Base-by-base conservation (phyloP, 2,888 invertebrate genomes). In the Holacanthella duospinosa region DNA sequence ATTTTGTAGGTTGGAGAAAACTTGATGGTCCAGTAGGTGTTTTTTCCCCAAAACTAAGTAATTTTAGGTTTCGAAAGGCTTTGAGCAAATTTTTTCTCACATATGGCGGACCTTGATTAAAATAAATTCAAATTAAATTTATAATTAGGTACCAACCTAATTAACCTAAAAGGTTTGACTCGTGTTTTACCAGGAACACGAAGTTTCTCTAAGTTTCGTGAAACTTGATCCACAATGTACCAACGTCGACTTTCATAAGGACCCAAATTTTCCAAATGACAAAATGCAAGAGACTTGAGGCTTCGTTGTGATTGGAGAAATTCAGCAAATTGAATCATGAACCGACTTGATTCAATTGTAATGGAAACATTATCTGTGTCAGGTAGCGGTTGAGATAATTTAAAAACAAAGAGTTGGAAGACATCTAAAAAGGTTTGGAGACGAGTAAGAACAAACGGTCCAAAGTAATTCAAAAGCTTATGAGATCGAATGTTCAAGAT, bases 101-200 rank as follows among this genome's bases (percentile, higher is more conserved):
- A 29, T 64, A 68, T 16, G 59, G 60, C 4, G 48, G 16, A 48
- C 48, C 48, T 48, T 9, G 16, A 36, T 36, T 6, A 16, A 36
- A 36, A 9, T 36, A 21, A 9, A 48, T 16, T 21, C 48, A 48
- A 48, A 48, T 21, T 9, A 36, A 36, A 36, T 36, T 6, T 9
- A 16, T 36, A 36, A 36, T 9, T 36, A 16, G n/a, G n/a, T n/a
- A n/a, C n/a, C n/a, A n/a, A n/a, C n/a, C n/a, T n/a, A n/a, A n/a
- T n/a, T n/a, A n/a, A n/a, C n/a, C n/a, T n/a, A n/a, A n/a, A n/a
- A n/a, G n/a, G n/a, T n/a, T n/a, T n/a, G n/a, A n/a, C n/a, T n/a
- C n/a, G n/a, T n/a, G n/a, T n/a, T n/a, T 59, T 54, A 43, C 66
- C 64, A 1, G 68, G 68, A 0, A 68, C 44, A 27, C 44, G 36